Evolutionary conservation across 2,113 vertebrate genomes (phyloP), one percentile per base, ranked within the genome.

Genomic region (Rhinogobius similis): DNA sequence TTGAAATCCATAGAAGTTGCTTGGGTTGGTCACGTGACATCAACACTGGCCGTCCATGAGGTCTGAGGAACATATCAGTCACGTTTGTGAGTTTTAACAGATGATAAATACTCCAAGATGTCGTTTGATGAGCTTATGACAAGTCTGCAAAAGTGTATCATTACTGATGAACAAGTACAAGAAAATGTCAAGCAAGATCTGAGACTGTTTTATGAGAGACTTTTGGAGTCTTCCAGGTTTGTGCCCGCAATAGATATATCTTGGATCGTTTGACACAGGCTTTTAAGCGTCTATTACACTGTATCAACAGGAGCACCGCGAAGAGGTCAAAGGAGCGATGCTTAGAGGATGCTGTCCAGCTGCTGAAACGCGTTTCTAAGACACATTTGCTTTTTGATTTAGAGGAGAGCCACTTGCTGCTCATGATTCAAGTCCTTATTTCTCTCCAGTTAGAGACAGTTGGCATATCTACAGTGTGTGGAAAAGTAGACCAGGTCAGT

Each of bases 401-500:
- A 32, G 69, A 83, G 0, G 83, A 86, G 13, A 71, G 53, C 0
- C 75, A 88, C 5, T 66, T 90, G 12, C 84, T 58, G 39, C 89
- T 92, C 0, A 83, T 96, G 0, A 85, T 94, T 56, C 87, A 80
- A 65, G 91, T 95, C 1, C 50, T 96, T n/a, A 53, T 96, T 71
- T 86, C 91, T 72, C 85, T 94, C 74, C 96, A 96, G 78, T 73
- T 94, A 77, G 92, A 94, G 67, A 87, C 89, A 32, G 84, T 86
- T 4, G 52, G 65, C 83, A 92, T 90, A 85, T 94, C 94, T 79
- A 90, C 89, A 52, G 89, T 91, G 53, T 95, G 93, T 78, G 92
- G 93, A n/a, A 96, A 95, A 71, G 88, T 96, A 67, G 94, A 96
- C 73, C 92, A 94, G 94, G 96, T 96, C 50, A 77, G 75, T 3